Evolutionary conservation across 2,797 vertebrate species (phyloP), one percentile per base, ranked within the genome.

Genomic region (Falco peregrinus): DNA sequence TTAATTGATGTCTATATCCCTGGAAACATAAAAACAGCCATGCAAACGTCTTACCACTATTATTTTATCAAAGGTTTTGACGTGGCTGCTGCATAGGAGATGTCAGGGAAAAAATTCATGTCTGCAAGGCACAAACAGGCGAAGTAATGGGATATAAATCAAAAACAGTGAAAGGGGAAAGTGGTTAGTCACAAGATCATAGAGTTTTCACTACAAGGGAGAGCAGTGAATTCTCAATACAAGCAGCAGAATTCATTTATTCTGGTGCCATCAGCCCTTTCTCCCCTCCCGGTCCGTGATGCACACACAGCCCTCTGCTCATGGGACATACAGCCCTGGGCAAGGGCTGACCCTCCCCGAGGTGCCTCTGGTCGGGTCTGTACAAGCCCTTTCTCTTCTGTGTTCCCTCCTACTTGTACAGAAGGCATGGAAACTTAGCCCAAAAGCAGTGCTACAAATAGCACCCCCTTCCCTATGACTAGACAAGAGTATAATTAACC

Each of bases 1-100:
- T 98, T 97, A 98, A 98, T 97, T 98, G 96, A 98, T 97, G 97
- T 97, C 96, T 97, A 93, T 96, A 97, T 97, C 92, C 92, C 96
- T 90, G 95, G 96, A 97, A 97, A 97, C 95, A 97, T 96, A 96
- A 97, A 97, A 96, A 95, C 90, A 95, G 96, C 96, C 96, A 96
- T 95, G 89, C 78, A 92, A 96, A 97, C 33, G 25, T 97, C 89
- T 94, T 91, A 94, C 93, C 94, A 97, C 90, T 97, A 96, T 97
- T 95, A 97, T 97, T 97, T 96, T 96, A 96, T 97, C 96, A 96
- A 97, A 97, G 92, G 95, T 95, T 97, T 97, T 97, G 95, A 96
- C 95, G 86, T 96, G 97, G 96, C 94, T 95, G 93, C 95, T 93
- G 96, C 93, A 96, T 87, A 94, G 95, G 92, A 94, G 93, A 96